These are phyloP conservation scores for Doryteuthis pealeii DNA, from an alignment of 1,140 invertebrate species.

Conservation along the genomic window DNA sequence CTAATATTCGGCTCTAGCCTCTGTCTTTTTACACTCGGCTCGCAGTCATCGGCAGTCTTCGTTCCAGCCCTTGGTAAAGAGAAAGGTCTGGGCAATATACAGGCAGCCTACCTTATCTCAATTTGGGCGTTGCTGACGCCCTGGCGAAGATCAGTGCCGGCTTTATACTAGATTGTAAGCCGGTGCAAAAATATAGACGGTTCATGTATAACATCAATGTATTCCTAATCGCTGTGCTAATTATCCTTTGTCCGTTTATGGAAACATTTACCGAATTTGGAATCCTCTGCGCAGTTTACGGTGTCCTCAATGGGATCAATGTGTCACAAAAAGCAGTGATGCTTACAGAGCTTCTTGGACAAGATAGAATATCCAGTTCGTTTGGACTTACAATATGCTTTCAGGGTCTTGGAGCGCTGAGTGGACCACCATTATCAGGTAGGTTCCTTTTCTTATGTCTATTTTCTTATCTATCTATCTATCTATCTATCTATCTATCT, in stretches of 20 bases:
- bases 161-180: constrained; percentile 34
- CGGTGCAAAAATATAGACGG: constrained; percentile 35
- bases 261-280: constrained; percentile 29
- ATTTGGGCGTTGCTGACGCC: constrained; percentile 41
- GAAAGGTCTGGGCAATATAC: constrained; percentile 28
- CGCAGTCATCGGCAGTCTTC: constrained; percentile 44
- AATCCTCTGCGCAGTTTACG: constrained; percentile 37
- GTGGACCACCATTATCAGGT: constrained; percentile 8
- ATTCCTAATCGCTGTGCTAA: constrained; percentile 31
- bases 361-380: constrained; percentile 15
- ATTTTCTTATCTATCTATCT: neutral
- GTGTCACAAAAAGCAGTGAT: constrained; percentile 24
- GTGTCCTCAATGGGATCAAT: constrained; percentile 32
- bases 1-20: constrained; percentile 40
- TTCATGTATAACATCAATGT: constrained; percentile 42
- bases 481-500: no score
- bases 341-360: constrained; percentile 23
- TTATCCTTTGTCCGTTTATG: constrained; percentile 34
- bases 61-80: constrained; percentile 42
- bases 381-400: constrained; percentile 9
- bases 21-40: constrained; percentile 41
- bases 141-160: constrained; percentile 37
- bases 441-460: neutral
- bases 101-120: constrained; percentile 39
- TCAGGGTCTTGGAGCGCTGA: neutral